phyloP scores from a whole-genome alignment of 2,113 vertebrate species.

The Mobula birostris region DNA sequence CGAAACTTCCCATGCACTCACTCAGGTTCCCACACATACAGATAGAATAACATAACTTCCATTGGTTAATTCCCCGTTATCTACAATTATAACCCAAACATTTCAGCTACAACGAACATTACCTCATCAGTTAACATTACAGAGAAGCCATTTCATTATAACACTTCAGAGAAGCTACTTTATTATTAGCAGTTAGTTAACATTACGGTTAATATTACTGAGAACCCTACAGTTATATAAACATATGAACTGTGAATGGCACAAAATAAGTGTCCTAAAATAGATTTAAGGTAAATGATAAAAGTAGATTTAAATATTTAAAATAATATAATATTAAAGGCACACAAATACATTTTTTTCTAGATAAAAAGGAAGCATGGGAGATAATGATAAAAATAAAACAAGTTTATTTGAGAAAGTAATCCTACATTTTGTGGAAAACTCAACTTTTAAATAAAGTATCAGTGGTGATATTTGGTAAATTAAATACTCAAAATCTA shows the following conservation, averaged over 20 bases:
- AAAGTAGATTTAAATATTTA: background rate
- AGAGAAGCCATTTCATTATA: too few relatives aligned
- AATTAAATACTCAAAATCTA: background rate
- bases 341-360: background rate
- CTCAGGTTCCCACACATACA: too few relatives aligned
- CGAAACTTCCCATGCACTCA: too few relatives aligned
- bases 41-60: too few relatives aligned
- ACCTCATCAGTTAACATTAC: too few relatives aligned
- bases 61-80: too few relatives aligned
- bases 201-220: too few relatives aligned
- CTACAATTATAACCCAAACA: too few relatives aligned
- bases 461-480: background rate
- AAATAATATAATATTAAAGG: background rate
- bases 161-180: too few relatives aligned
- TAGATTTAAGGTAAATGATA: background rate
- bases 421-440: background rate
- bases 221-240: background rate
- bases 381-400: background rate
- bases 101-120: too few relatives aligned
- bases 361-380: background rate
- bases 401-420: background rate
- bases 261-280: constrained; percentile 16
- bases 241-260: background rate
- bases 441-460: background rate
- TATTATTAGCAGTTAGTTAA: too few relatives aligned